Evolutionary conservation across 2,797 vertebrate genomes (phyloP), one percentile per base, ranked within the genome.

Genomic region (Ctenopoma multispine): DNA sequence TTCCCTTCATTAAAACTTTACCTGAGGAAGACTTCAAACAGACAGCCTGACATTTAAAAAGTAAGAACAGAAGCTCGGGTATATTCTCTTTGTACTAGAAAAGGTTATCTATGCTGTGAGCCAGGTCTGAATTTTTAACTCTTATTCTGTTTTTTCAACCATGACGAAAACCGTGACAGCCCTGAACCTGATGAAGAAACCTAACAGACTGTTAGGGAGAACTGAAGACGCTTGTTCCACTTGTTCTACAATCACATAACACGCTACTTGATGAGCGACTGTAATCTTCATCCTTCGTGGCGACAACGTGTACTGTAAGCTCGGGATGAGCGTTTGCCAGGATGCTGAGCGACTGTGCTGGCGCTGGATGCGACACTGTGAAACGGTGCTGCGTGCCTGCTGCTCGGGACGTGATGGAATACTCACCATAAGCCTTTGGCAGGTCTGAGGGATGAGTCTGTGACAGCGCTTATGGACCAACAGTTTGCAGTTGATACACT

Each of bases 391-490:
- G 24, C 4, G 24, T 8, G 47, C 31, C 8, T 15, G 31, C 50
- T 53, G 13, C 57, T 49, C 1, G 0, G 53, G 29, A 47, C 21
- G 29, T 29, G 44, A 79, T 11, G 31, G 64, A 31, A 50, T 68
- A 96, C 97, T 97, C 91, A 99, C 98, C 98, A 99, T 99, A 97
- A 95, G 98, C 96, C 94, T 97, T 91, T 95, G 95, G 95, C 97
- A 99, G 96, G 94, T 97, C 96, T 96, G 95, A 82, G 95, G 96
- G 90, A 98, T 92, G 65, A 97, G 96, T 91, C 94, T 94, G 93
- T 98, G 96, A 94, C 97, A 99, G 86, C 97, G 97, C 91, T 98
- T 99, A 99, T 99, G 97, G 93, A 99, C 96, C 94, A 99, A 93
- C 80, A 99, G 91, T 87, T 95, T 96, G 97, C 97, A 99, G 95